Evolutionary conservation across 2,888 invertebrate genomes (phyloP), one percentile per base, ranked within the genome.

Genomic region (Strigamia maritima): DNA sequence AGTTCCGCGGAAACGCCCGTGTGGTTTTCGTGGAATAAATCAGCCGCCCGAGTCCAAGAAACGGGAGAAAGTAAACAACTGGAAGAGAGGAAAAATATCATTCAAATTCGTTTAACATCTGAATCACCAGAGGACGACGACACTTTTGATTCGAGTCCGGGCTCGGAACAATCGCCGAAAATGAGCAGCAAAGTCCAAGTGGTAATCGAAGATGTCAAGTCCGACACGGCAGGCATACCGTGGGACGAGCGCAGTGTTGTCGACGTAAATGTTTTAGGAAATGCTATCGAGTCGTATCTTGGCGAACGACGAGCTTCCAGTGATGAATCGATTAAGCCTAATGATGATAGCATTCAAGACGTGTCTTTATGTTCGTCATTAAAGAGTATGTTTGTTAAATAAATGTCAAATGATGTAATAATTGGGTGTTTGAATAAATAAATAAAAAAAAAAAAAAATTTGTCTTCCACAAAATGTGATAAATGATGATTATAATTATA

Each of bases 241-340:
- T 81, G 81, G 81, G 77, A 81, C 35, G 81, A 81, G 19, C 44
- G 65, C 10, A 80, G 80, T 40, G 76, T 80, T 7, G 81, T 81
- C 3, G 81, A 81, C 75, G 81, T 79, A 16, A 76, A 76, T 65
- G 35, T 81, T 2, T 44, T 81, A 1, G 81, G 81, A 14, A 75
- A 75, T 31, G 81, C 81, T 22, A 81, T 81, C n/a, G 81, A 81
- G 40, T 40, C 75, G 44, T 81, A 81, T 75, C 44, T 81, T 24
- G 80, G 19, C 6, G 77, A 38, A 24, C 22, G 77, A 10, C 77
- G 77, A 8, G 49, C 49, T 19, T 70, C 70, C 16, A 22, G 38
- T 1, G 74, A 74, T 26, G 70, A 65, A 65, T 14, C 6, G 1
- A 22, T 8, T 19, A 35, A 65, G 19, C 22, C 74, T 12, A 65